Percentiles rank a stretch among this genome's conserved stretches.
phyloP scores from a whole-genome alignment of 2,888 invertebrate species.

The Drosophila testacea region DNA sequence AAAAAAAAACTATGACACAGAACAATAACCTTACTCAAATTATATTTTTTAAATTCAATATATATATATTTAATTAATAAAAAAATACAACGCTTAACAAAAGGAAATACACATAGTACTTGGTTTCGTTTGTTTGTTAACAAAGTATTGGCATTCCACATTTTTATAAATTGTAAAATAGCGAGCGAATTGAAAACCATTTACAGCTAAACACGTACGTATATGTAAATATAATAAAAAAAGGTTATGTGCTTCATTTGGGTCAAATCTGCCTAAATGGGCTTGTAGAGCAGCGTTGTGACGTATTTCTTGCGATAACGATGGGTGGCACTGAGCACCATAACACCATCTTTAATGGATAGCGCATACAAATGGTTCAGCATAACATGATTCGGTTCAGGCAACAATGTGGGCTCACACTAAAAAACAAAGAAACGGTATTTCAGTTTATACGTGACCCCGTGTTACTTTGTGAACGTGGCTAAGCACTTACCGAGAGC shows the following conservation, averaged over 20 bases:
- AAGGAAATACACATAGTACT: conserved; percentile 22
- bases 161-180: conserved; percentile 28
- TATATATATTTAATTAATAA: conserved; percentile 72
- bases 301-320: conserved; percentile 99
- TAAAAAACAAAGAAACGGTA: conserved; percentile 85
- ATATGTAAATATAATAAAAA: conserved; percentile 24
- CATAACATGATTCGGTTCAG: conserved; percentile 99
- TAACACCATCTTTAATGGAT: conserved; percentile 99
- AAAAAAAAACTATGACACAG: conserved; percentile 57
- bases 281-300: conserved; percentile 98
- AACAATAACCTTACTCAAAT: conserved; percentile 67
- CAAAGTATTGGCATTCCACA: conserved; percentile 9
- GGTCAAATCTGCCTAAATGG: conserved; percentile 88
- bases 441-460: background rate
- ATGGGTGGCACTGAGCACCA: conserved; percentile 99
- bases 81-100: conserved; percentile 73
- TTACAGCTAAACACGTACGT: conserved; percentile 52
- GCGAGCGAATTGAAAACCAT: conserved; percentile 47
- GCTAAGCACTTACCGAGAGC: conserved; percentile 89
- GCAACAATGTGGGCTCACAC: conserved; percentile 99
- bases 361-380: conserved; percentile 99
- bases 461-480: background rate
- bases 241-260: conserved; percentile 17
- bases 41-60: conserved; percentile 56
- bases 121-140: conserved; percentile 2